Base-by-base conservation (phyloP, 2,113 vertebrate species). In the Istiophorus platypterus region DNA sequence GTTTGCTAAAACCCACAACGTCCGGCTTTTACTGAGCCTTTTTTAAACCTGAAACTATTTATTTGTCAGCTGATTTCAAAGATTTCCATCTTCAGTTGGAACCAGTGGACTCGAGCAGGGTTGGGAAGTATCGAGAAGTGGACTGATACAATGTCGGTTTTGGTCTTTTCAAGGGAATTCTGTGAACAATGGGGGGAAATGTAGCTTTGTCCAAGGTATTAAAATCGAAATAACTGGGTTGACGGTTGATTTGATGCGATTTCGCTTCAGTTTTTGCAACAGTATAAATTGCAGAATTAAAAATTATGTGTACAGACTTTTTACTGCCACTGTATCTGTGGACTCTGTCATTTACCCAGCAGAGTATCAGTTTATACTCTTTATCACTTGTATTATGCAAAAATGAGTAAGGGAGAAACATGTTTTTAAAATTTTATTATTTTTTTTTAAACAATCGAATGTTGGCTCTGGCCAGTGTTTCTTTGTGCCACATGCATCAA, bases 371-470 rank as follows among this genome's bases (percentile, higher is more conserved):
- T 82, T 89, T 81, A 57, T 80, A 41, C 10, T 57, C 45, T 14
- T 27, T 17, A 70, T 27, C 80, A 80, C 67, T 67, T 56, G 24
- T 79, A 78, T 80, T 63, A 89, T 75, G 84, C 76, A 89, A 89
- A 75, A 80, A 85, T 26, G 65, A 77, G 31, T 8, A 51, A 22
- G 14, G n/a, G 57, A 17, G n/a, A 26, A 17, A 59, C 17, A 12
- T 73, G 61, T 72, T 67, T 22, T 81, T 81, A 39, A 47, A 52
- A 62, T 41, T 17, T 81, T 81, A 39, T 47, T 45, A 62, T 41
- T 17, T 11, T 59, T 72, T 65, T 73, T 58, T 0, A 8, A 45
- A 24, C 31, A 15, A 2, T 13, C 68, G 22, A 72, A 41, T 62
- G 54, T 64, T 51, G 57, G 41, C 31, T 67, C 29, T 49, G 74